These are phyloP conservation scores for zebrafish (Danio rerio) DNA, from an alignment of 2,113 vertebrate species.

Conservation along the genomic window DNA sequence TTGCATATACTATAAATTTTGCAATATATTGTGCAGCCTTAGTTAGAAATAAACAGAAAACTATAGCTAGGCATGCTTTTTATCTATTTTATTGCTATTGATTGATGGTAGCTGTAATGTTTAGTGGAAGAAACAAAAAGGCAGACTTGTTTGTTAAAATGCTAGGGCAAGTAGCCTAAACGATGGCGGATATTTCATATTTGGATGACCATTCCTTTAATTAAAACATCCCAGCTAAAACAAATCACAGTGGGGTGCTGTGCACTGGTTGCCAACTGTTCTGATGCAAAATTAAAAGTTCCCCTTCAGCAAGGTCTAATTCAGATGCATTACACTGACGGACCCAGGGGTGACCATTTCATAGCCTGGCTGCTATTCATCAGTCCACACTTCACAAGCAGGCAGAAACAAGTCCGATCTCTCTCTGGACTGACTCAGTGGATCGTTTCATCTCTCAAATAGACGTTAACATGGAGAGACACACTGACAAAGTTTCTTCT, in stretches of 20 bases:
- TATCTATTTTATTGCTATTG: too few species aligned
- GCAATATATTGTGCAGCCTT: too few species aligned
- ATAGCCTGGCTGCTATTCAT: constrained; percentile 54
- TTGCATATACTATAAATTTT: too few species aligned
- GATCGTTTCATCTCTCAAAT: constrained; percentile 51
- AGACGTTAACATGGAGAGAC: constrained; percentile 45
- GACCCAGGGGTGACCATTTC: constrained; percentile 36
- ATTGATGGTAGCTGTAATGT: too few species aligned
- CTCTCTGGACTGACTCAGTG: constrained; percentile 44
- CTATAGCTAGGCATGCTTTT: too few species aligned
- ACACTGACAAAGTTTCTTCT: constrained; percentile 36
- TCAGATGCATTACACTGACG: constrained; percentile 48
- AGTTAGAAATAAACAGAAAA: too few species aligned
- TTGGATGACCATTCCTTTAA: neutral
- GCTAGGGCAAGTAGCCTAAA: too few species aligned
- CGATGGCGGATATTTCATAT: too few species aligned
- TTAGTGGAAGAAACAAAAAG: too few species aligned
- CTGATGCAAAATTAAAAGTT: constrained; percentile 42
- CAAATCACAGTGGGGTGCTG: neutral
- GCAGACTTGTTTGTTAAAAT: too few species aligned
- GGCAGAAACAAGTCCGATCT: constrained; percentile 26
- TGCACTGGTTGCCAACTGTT: constrained; percentile 54
- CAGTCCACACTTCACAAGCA: constrained; percentile 55
- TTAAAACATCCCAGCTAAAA: constrained; percentile 16
- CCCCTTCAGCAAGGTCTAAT: constrained; percentile 35